Conservation (phyloP, 2,888 invertebrate species). For the Drosophila pegasa region DNA sequence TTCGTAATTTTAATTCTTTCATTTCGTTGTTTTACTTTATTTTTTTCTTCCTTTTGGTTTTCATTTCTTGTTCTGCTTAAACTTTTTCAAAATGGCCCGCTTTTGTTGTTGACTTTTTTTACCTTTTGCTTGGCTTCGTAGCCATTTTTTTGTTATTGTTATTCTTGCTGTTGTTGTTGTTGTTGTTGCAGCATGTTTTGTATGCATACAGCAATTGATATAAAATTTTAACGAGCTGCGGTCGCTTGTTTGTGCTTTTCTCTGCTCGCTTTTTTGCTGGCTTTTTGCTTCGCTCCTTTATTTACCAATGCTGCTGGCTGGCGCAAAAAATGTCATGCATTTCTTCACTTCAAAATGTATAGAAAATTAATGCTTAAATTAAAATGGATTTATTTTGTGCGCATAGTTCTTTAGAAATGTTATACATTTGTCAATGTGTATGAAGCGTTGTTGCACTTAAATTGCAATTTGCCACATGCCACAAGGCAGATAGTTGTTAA, state of each 20-base stretch:
- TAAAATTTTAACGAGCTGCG: conserved; percentile 75
- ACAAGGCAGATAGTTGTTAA: neutral
- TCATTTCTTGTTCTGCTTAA: conserved; percentile 41
- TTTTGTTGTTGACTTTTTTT: conserved; percentile 35
- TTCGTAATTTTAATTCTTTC: conserved; percentile 64
- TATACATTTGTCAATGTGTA: neutral
- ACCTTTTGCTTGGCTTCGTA: conserved; percentile 10
- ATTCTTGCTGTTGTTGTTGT: conserved; percentile 13
- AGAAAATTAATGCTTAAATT: neutral
- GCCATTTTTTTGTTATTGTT: conserved; percentile 2
- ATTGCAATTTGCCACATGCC: neutral
- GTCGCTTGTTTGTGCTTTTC: conserved; percentile 37
- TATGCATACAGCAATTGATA: conserved; percentile 61
- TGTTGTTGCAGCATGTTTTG: conserved; percentile 23
- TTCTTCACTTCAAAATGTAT: conserved; percentile 40
- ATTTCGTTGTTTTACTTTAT: conserved; percentile 1
- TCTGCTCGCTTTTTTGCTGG: conserved; percentile 11
- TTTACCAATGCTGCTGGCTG: conserved; percentile 24
- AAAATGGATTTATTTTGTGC: neutral
- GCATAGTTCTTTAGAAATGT: neutral
- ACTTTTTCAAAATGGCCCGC: conserved; percentile 40
- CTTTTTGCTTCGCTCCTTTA: conserved; percentile 16
- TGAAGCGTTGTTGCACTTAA: neutral
- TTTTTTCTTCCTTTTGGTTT: conserved; percentile 19
- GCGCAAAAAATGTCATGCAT: conserved; percentile 55